Conservation (phyloP, 2,888 invertebrate species). For the Parnassius apollo region DNA sequence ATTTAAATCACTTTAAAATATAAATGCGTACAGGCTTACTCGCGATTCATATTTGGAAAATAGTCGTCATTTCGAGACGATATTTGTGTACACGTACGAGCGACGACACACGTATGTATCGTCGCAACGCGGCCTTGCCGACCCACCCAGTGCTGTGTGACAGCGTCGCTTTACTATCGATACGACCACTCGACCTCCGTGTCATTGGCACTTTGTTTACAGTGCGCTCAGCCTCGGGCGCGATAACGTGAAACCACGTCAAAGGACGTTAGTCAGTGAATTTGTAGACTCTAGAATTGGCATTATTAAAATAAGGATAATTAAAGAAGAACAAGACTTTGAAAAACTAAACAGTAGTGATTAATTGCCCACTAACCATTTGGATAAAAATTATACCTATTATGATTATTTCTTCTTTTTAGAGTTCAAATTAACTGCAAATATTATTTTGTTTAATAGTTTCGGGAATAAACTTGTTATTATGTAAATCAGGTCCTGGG, state of each 20-base stretch:
- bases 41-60: conserved; percentile 50
- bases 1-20: conserved; percentile 28
- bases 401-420: too few relatives aligned
- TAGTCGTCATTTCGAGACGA: conserved; percentile 49
- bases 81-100: conserved; percentile 36
- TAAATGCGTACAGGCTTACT: conserved; percentile 33
- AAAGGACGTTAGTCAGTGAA: not conserved
- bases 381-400: too few relatives aligned
- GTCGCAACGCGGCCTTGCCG: conserved; percentile 71
- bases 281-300: too few relatives aligned
- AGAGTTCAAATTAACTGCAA: too few relatives aligned
- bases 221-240: conserved; percentile 50
- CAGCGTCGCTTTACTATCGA: conserved; percentile 65
- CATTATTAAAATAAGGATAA: too few relatives aligned
- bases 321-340: too few relatives aligned
- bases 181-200: conserved; percentile 59
- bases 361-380: too few relatives aligned
- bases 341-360: too few relatives aligned
- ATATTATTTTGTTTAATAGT: too few relatives aligned
- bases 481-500: too few relatives aligned
- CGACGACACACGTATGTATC: conserved; percentile 49
- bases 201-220: conserved; percentile 78
- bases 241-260: conserved; percentile 48
- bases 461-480: too few relatives aligned
- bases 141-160: conserved; percentile 66